A percentile compares a stretch with the other conserved stretches of the same genome.
Evolutionary conservation across 2,797 vertebrate genomes (phyloP).

Genomic region (Sebastes paucispinis): DNA sequence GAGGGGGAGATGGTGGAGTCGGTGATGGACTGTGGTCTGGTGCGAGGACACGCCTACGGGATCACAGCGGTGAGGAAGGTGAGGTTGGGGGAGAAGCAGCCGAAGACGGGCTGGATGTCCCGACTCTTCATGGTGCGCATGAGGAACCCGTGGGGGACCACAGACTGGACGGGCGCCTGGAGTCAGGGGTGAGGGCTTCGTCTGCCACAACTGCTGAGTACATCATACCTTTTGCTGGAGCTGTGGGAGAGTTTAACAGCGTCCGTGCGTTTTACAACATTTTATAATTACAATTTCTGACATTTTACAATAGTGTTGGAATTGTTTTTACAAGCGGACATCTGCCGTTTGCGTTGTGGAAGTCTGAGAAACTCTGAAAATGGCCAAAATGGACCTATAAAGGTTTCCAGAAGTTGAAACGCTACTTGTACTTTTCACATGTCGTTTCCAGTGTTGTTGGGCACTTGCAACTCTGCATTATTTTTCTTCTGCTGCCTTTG

Average conservation of each 20-base stretch:
- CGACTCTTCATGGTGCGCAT: conserved; percentile 82
- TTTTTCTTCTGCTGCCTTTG: background rate
- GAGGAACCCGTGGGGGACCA: conserved; percentile 87
- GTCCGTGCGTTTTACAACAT: conserved; percentile 31
- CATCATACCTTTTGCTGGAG: conserved; percentile 29
- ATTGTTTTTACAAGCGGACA: conserved; percentile 49
- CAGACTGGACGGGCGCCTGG: conserved; percentile 87
- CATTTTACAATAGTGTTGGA: conserved; percentile 50
- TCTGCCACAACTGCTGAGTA: conserved; percentile 29
- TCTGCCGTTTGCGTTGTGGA: conserved; percentile 46
- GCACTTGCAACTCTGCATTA: background rate
- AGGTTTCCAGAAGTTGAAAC: conserved; percentile 45
- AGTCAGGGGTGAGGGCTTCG: conserved; percentile 80
- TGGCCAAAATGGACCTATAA: conserved; percentile 52
- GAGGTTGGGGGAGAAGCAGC: conserved; percentile 57
- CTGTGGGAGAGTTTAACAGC: conserved; percentile 41
- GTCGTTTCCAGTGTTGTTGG: conserved; percentile 21
- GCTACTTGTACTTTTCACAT: conserved; percentile 36
- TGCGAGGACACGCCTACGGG: conserved; percentile 86
- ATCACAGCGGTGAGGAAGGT: conserved; percentile 82
- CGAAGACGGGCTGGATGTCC: conserved; percentile 40
- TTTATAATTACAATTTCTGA: conserved; percentile 53
- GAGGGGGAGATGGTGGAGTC: conserved; percentile 83
- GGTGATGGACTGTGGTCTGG: conserved; percentile 83
- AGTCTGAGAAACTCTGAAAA: conserved; percentile 50